Conservation (phyloP, 2,113 vertebrate genomes). For the Tyto alba region DNA sequence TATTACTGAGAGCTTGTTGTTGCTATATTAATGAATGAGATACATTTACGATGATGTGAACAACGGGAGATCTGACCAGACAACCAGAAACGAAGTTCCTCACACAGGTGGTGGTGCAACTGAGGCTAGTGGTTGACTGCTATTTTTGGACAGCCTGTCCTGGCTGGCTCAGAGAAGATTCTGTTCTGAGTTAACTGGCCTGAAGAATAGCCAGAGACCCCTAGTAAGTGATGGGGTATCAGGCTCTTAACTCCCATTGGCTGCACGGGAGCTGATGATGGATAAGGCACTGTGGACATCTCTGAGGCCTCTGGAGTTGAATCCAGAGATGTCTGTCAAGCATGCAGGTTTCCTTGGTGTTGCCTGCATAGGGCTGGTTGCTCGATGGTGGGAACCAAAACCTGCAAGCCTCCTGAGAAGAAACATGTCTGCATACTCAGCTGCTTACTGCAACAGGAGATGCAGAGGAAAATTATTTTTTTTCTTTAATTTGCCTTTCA, state of each 20-base stretch:
- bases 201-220: constrained; percentile 27
- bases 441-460: background rate
- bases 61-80: background rate
- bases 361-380: background rate
- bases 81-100: constrained; percentile 2
- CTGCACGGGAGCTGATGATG: background rate
- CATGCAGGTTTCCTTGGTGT: background rate
- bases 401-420: background rate
- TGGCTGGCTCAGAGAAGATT: constrained; percentile 40
- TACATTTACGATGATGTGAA: constrained; percentile 1
- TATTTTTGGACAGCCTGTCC: constrained; percentile 37
- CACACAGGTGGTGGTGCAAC: background rate
- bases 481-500: background rate
- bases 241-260: background rate
- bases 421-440: background rate
- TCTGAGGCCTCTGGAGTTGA: background rate
- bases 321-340: background rate
- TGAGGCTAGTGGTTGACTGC: background rate
- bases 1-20: constrained; percentile 17
- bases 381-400: background rate
- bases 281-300: background rate
- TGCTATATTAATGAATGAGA: constrained; percentile 49
- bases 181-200: constrained; percentile 19
- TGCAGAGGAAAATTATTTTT: background rate
- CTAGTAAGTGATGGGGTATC: background rate